Evolutionary conservation across 2,888 invertebrate genomes (phyloP), one percentile per base, ranked within the genome.

Genomic region (Scrobipalpa costella): DNA sequence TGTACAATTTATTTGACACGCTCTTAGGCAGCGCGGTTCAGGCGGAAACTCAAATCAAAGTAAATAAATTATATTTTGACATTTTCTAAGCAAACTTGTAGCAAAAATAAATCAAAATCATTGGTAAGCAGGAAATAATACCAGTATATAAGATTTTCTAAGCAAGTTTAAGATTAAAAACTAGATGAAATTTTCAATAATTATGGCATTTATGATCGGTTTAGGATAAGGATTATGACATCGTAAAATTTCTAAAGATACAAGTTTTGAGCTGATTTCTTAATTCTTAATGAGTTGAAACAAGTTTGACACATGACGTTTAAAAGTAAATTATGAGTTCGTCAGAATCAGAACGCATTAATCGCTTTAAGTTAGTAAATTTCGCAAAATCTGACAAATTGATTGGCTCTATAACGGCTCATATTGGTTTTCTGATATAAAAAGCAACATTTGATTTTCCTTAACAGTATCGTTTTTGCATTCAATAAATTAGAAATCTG

Each of bases 1-100:
- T 63, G n/a, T 27, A 40, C n/a, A 50, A 63, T 63, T 50, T 61
- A 59, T 59, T 44, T 59, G 59, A 59, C 44, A 44, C 59, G 21
- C 27, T 52, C 13, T 17, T 13, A 11, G 11, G 11, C 13, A 13
- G 50, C 44, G 11, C 21, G 21, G 44, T n/a, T 8, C 44, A n/a
- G 50, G 59, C 59, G 59, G 59, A 59, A 52, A 59, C 59, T 58
- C 19, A 57, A 34, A 34, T 19, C n/a, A 33, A 15, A 1, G 57
- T 2, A 38, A 59, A 59, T 59, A 59, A 59, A 57, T 58, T 21
- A 38, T 38, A 17, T 19, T 13, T 57, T 27, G 44, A 59, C 38
- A 58, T 58, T 44, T 59, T 59, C 38, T 21, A 13, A 52, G 13
- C 19, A 21, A 52, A 21, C 50, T 27, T 2, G 17, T 27, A 21